Percentiles rank a stretch among this genome's conserved stretches.
These are phyloP conservation scores for Carterocephalus palaemon DNA, from an alignment of 2,888 invertebrate species.

Conservation along the genomic window DNA sequence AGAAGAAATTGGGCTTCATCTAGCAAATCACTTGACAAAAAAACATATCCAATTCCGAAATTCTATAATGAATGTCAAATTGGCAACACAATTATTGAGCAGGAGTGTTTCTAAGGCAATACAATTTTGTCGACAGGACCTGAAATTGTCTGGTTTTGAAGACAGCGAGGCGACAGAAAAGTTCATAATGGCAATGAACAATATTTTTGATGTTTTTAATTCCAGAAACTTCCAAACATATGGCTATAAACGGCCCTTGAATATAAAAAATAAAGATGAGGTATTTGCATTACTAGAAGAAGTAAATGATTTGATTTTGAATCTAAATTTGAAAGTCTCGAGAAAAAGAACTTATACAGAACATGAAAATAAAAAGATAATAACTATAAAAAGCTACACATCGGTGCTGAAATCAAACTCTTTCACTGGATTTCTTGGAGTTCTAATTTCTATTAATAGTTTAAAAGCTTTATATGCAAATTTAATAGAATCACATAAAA, in stretches of 20 bases:
- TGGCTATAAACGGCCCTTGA: slow-evolving; percentile 24
- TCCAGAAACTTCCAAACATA: slow-evolving; percentile 19
- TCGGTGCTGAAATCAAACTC: neutral
- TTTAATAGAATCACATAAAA: slow-evolving; percentile 21
- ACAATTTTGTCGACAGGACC: slow-evolving; percentile 23
- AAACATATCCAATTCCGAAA: slow-evolving; percentile 31
- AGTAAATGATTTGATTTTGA: neutral
- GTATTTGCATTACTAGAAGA: neutral
- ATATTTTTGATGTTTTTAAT: slow-evolving; percentile 31
- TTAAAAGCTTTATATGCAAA: slow-evolving; percentile 23
- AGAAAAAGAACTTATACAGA: slow-evolving; percentile 1
- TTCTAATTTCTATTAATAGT: slow-evolving; percentile 28
- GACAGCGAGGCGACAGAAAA: slow-evolving; percentile 23
- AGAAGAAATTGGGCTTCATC: slow-evolving; percentile 23
- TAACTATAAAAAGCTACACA: slow-evolving; percentile 6
- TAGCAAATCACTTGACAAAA: slow-evolving; percentile 28
- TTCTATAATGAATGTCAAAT: slow-evolving; percentile 31
- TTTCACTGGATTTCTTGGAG: slow-evolving; percentile 27
- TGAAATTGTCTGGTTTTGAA: slow-evolving; percentile 25
- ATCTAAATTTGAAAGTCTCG: slow-evolving; percentile 2
- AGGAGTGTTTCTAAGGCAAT: slow-evolving; percentile 29
- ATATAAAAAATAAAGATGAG: slow-evolving; percentile 12
- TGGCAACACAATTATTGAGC: slow-evolving; percentile 30
- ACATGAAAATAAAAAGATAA: neutral
- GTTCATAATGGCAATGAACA: slow-evolving; percentile 25